Conservation (phyloP, 2,797 vertebrate genomes). For the Fundulus diaphanus region DNA sequence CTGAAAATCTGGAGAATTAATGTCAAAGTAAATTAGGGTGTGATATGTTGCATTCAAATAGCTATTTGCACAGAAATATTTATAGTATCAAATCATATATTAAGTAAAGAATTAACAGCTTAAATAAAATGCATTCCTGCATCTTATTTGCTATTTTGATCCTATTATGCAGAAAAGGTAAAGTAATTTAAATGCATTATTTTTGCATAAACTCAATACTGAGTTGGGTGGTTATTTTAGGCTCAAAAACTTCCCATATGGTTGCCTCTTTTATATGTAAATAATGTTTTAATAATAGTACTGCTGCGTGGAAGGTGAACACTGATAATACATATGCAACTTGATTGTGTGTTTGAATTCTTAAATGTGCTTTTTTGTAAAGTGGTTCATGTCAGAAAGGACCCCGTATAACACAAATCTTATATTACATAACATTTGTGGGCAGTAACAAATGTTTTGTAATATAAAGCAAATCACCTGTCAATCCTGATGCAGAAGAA, state of each 20-base stretch:
- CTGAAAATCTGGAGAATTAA: constrained; percentile 43
- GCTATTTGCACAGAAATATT: constrained; percentile 8
- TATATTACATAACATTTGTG: neutral
- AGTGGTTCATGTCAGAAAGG: too few relatives aligned
- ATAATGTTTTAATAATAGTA: neutral
- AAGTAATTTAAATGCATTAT: neutral
- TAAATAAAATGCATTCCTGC: constrained; percentile 2
- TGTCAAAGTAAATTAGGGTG: constrained; percentile 46
- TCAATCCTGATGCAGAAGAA: neutral
- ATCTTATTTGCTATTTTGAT: neutral
- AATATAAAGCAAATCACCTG: neutral
- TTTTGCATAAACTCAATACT: neutral
- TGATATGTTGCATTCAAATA: constrained; percentile 5
- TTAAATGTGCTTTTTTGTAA: neutral
- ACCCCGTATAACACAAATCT: too few relatives aligned
- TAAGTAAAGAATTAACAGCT: constrained; percentile 7
- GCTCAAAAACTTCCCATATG: neutral
- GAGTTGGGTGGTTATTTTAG: neutral
- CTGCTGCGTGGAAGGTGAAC: neutral
- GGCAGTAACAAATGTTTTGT: neutral
- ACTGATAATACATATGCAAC: neutral
- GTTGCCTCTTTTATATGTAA: neutral
- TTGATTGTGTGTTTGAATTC: neutral
- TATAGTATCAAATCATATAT: neutral
- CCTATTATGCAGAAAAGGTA: constrained; percentile 2